Evolutionary conservation across 2,113 vertebrate genomes (phyloP), one percentile per base, ranked within the genome.

Genomic region (Cochlearius cochlearius): DNA sequence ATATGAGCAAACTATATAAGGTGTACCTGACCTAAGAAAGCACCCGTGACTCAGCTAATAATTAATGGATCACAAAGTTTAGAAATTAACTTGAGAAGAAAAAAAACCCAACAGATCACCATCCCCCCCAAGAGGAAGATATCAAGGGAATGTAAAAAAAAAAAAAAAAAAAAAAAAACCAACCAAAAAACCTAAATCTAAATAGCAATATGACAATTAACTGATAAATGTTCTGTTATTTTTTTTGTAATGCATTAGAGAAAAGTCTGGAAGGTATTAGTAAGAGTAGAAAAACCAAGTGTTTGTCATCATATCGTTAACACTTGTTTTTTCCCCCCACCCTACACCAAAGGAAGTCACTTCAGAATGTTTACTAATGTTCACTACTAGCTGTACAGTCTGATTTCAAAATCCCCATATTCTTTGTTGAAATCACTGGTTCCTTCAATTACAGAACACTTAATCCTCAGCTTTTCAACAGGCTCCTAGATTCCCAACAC

Each of bases 391-490:
- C 27, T 74, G 7, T 13, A 53, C 27, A 59, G 27, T 22, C 10
- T 0, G 2, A 80, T 77, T 82, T 91, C 75, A 94, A 95, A 91
- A 85, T 59, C 60, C 68, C 41, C 55, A 36, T 66, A 55, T 59
- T 58, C 76, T 94, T 83, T 94, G 83, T 83, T 87, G 96, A 92
- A 76, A 96, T 92, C n/a, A 95, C 82, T 19, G 25, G 60, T 87
- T 69, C 55, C 60, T 73, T 68, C 39, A 82, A 71, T 39, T 45
- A 60, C 2, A 36, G 23, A 71, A 71, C 30, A 72, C 1, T 3
- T 59, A 82, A 87, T 49, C 20, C 15, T 93, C 68, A 92, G 49
- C 41, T 93, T 94, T 7, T 64, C 58, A 68, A 71, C 41, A 82
- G 25, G 18, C 5, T 90, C 11, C 22, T 34, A 9, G 21, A 64